Conservation (phyloP, 2,113 vertebrate species). For the Silurus meridionalis region DNA sequence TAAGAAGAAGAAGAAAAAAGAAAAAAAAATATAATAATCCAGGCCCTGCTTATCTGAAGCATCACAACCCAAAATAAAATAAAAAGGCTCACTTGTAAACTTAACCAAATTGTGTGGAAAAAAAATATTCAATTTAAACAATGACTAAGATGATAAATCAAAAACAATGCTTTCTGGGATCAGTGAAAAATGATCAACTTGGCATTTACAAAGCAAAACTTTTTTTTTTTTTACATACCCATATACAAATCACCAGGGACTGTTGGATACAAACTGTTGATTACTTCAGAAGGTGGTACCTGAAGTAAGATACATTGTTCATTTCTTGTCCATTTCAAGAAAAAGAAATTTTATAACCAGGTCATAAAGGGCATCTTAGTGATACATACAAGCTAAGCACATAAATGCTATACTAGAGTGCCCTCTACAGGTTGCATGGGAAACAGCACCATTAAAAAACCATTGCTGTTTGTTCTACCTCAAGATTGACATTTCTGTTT, state of each 20-base stretch:
- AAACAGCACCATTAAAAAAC: slow-evolving; percentile 20
- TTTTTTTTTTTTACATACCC: slow-evolving; percentile 20
- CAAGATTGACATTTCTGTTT: background rate
- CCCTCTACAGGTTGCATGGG: slow-evolving; percentile 56
- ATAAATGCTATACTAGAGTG: slow-evolving; percentile 47
- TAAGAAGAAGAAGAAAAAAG: no score
- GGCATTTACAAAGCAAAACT: background rate
- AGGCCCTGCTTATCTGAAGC: background rate
- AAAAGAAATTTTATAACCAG: background rate
- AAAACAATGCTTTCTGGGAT: background rate
- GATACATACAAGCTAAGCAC: background rate
- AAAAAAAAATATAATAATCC: no score
- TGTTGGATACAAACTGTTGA: background rate
- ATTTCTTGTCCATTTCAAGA: background rate
- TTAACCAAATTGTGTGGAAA: background rate
- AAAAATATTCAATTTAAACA: background rate
- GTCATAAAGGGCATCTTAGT: background rate
- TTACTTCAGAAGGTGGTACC: background rate
- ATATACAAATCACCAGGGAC: background rate
- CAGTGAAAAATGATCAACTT: background rate
- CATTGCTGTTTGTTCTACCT: background rate
- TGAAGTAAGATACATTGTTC: background rate
- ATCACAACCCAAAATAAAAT: background rate
- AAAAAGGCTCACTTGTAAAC: background rate
- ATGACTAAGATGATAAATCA: background rate